A percentile compares a stretch with the other conserved stretches of the same genome.
Conservation (phyloP, 2,888 invertebrate species). For the Apeira syringaria region DNA sequence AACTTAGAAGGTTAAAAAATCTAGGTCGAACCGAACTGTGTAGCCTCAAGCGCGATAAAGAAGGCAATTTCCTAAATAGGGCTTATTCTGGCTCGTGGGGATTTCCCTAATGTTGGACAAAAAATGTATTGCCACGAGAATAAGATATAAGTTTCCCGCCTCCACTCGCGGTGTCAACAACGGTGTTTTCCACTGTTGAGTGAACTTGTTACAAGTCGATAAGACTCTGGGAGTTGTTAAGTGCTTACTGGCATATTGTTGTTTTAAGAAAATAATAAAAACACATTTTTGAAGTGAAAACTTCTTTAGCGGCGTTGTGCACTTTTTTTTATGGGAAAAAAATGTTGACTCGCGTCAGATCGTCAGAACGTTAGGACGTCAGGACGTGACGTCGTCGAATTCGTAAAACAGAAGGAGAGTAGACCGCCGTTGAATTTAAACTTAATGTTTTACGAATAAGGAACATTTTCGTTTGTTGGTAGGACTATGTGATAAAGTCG, state of each 20-base stretch:
- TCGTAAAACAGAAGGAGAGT: too few species aligned
- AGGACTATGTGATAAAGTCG: too few species aligned
- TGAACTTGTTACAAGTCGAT: constrained; percentile 26
- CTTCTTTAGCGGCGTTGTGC: too few species aligned
- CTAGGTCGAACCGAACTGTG: constrained; percentile 46
- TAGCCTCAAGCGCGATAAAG: constrained; percentile 70
- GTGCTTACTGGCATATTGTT: constrained; percentile 9
- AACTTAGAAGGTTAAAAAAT: constrained; percentile 49
- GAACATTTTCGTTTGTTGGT: too few species aligned
- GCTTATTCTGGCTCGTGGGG: constrained; percentile 53
- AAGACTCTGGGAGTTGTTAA: constrained; percentile 13
- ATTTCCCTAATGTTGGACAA: constrained; percentile 73
- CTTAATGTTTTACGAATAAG: too few species aligned
- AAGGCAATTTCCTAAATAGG: constrained; percentile 76
- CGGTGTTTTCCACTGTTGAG: constrained; percentile 15
- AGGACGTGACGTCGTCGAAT: too few species aligned
- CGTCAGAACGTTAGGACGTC: too few species aligned
- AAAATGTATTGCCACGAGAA: constrained; percentile 65
- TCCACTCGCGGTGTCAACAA: constrained; percentile 26
- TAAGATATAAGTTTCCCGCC: constrained; percentile 26
- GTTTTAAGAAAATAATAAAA: too few species aligned
- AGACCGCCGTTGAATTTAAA: too few species aligned
- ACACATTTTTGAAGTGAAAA: too few species aligned
- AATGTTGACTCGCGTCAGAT: too few species aligned
- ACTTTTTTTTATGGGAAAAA: too few species aligned